Evolutionary conservation across 2,113 vertebrate genomes (phyloP), one percentile per base, ranked within the genome.

Genomic region (Andinoacara biseriatus): DNA sequence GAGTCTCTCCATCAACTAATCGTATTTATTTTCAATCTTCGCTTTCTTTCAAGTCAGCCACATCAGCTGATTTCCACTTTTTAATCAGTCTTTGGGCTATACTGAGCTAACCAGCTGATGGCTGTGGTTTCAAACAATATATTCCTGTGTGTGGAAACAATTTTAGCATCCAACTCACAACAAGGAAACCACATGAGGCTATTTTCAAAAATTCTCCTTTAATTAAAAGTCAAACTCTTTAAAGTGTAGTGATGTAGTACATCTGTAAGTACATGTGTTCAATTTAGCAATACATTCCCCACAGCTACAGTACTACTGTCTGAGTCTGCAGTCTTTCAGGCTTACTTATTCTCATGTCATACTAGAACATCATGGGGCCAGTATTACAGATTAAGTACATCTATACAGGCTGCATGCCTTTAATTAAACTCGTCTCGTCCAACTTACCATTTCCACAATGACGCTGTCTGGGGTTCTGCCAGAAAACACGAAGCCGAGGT

Each of bases 401-500:
- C 63, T 76, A 10, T 10, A 33, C 1, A 62, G 59, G 31, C 18
- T 86, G 29, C 11, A 18, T 26, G 29, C 29, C 79, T 85, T 81
- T 80, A 52, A 61, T 74, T 57, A 52, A 80, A 72, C 46, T 31
- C 3, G 33, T 75, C 35, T 63, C 24, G 54, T 54, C 67, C 67
- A 52, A 95, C 96, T 96, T 95, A 99, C 98, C 75, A 96, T 95
- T 88, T 99, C 96, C 85, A 98, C 95, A 67, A 99, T 97, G 85
- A 99, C 98, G 0, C 95, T 96, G 94, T 99, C 96, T 22, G 98
- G 98, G 18, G 98, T 99, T 92, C 98, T 94, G 85, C 97, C 98
- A 35, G 98, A 97, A 91, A 99, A 99, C 65, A 98, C 96, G 85
- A 99, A 99, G 88, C 90, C 97, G 76, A 99, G 93, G 86, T 95